phyloP scores from a whole-genome alignment of 1,140 invertebrate genomes.

The Tyrophagus putrescentiae region DNA sequence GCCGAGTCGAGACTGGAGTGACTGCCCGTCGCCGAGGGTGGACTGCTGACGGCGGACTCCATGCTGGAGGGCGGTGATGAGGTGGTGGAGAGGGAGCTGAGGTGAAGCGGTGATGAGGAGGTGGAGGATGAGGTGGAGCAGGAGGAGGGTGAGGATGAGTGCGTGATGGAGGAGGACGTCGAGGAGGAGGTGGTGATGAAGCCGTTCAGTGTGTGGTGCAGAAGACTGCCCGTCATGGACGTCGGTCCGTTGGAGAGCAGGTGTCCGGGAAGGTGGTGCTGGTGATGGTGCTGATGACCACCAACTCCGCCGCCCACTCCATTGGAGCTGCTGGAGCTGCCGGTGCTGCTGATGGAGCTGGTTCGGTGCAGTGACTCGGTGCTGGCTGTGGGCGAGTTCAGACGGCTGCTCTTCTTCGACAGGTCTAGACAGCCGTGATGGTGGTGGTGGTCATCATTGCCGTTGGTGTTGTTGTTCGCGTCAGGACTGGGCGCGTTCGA shows the following conservation, averaged over 20 bases:
- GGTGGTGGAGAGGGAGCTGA: not conserved
- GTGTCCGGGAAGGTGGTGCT: not conserved
- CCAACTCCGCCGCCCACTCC: not conserved
- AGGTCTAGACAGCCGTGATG: not conserved
- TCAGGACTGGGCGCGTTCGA: no score
- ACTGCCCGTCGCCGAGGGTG: not conserved
- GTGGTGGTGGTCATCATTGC: not conserved
- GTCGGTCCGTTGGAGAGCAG: not conserved
- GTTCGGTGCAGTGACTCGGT: not conserved
- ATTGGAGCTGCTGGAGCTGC: not conserved
- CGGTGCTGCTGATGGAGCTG: not conserved
- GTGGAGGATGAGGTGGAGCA: constrained; percentile 22
- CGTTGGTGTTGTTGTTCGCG: not conserved
- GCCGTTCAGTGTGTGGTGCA: constrained; percentile 12
- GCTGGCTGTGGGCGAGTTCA: not conserved
- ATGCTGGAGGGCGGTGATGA: not conserved
- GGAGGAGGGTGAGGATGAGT: constrained; percentile 23
- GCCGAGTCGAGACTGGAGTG: not conserved
- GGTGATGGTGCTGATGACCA: not conserved
- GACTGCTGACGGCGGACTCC: constrained; percentile 6
- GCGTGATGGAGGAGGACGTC: constrained; percentile 20
- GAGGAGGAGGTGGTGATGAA: constrained; percentile 11
- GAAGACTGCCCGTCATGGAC: constrained; percentile 7
- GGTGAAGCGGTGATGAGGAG: not conserved
- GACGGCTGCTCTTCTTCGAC: not conserved